phyloP scores from a whole-genome alignment of 2,888 invertebrate genomes.

The Oscheius sp. region DNA sequence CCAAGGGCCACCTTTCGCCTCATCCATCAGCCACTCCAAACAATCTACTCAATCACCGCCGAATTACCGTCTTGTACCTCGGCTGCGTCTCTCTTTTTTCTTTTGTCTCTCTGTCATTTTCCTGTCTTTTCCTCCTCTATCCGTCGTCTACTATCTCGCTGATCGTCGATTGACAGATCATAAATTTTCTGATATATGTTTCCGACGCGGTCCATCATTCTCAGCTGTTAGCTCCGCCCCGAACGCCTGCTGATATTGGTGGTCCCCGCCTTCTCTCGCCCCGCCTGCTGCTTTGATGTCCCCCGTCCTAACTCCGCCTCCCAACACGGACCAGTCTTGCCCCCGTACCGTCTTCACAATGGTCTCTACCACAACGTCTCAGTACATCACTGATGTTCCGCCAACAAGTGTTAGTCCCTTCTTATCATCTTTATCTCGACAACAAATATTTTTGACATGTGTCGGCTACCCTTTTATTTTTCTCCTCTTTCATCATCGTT shows the following conservation, averaged over 20 bases:
- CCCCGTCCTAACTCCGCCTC: conserved; percentile 21
- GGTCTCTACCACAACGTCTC: conserved; percentile 46
- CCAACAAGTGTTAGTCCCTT: conserved; percentile 32
- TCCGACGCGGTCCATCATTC: conserved; percentile 36
- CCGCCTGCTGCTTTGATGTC: conserved; percentile 23
- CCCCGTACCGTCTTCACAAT: conserved; percentile 32
- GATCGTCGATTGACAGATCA: conserved; percentile 49
- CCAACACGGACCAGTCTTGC: conserved; percentile 4
- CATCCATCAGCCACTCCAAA: conserved; percentile 29
- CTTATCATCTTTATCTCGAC: background rate
- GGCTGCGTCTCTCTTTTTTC: conserved; percentile 6
- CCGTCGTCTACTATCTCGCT: conserved; percentile 8
- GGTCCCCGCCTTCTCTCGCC: background rate
- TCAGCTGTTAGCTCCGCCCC: conserved; percentile 14
- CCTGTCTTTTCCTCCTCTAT: conserved; percentile 7
- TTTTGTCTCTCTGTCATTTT: conserved; percentile 4
- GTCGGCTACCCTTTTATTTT: background rate
- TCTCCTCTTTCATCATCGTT: background rate
- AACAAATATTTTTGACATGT: background rate
- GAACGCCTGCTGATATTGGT: background rate
- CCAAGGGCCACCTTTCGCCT: conserved; percentile 30
- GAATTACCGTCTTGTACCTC: conserved; percentile 28
- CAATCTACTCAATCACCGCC: conserved; percentile 25
- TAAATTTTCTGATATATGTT: conserved; percentile 55
- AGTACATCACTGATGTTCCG: conserved; percentile 52